Base-by-base conservation (phyloP, 2,888 invertebrate species). In the Iphiclides podalirius region DNA sequence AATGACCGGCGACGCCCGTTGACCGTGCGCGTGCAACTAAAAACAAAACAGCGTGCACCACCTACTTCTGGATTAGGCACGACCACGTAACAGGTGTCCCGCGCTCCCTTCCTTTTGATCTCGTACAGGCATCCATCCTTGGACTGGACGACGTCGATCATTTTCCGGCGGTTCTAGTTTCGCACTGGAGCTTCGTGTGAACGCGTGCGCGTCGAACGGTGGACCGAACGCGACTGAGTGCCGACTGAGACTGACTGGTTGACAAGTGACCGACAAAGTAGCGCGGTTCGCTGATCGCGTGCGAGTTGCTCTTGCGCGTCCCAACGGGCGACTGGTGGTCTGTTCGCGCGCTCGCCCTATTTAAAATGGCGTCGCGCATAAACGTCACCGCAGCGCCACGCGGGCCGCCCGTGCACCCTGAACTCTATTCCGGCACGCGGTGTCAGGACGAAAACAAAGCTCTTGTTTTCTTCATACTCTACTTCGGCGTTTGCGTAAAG, bases 51-150 rank as follows among this genome's bases (percentile, higher is more conserved):
- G 11, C 20, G 20, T 57, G 60, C 58, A 61, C 47, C 16, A 85
- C 87, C 73, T 91, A 92, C 92, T 89, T 90, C 90, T 84, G 92
- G 86, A 90, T 92, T 89, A 66, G 92, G 91, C 74, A 92, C 92
- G 89, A 92, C 92, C 70, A 92, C 92, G 72, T 92, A 92, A 89
- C 92, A 92, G 72, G 92, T 90, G 59, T 92, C 90, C 61, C 87
- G 90, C 61, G 91, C 90, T 66, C 93, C 92, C 76, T 90, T 90
- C 70, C 92, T 92, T 78, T 91, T 90, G 74, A 92, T 90, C 75
- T 92, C 92, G 78, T 92, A 92, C 53, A 92, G 89, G 84, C 91
- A 91, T 72, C 89, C 90, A 82, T 88, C 82, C 64, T 78, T 73
- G 58, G 81, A 77, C 70, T 83, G 80, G 66, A 78, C 79, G 63